Conservation (phyloP, 2,113 vertebrate species). For the Pachypanchax playfairii region DNA sequence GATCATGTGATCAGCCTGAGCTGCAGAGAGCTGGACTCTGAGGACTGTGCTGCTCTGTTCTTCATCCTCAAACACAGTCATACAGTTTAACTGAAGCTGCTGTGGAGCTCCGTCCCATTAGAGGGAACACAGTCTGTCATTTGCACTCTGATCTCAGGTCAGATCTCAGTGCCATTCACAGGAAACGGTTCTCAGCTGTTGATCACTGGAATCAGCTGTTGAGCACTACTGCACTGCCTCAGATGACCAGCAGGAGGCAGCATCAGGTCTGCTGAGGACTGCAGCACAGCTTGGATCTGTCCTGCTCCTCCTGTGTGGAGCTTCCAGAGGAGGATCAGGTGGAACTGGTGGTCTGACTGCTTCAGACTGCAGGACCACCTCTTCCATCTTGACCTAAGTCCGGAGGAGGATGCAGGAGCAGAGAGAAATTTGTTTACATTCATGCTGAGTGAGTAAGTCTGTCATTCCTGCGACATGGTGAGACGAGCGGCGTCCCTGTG, state of each 20-base stretch:
- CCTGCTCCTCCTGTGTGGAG: slow-evolving; percentile 19
- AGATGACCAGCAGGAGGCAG: slow-evolving; percentile 16
- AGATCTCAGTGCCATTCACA: too few relatives aligned
- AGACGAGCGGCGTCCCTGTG: slow-evolving; percentile 26
- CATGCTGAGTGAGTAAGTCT: slow-evolving; percentile 25
- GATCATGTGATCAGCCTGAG: slow-evolving; percentile 31
- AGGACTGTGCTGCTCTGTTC: slow-evolving; percentile 12
- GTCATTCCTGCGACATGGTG: slow-evolving; percentile 28
- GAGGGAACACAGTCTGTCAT: neutral
- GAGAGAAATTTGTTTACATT: neutral
- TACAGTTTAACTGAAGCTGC: slow-evolving; percentile 19
- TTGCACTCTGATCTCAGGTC: slow-evolving; percentile 39
- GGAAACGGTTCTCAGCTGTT: too few relatives aligned
- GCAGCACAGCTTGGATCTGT: slow-evolving; percentile 42
- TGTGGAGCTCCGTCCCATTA: slow-evolving; percentile 23
- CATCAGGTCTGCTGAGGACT: slow-evolving; percentile 21
- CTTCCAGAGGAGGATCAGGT: neutral
- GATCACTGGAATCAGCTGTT: slow-evolving; percentile 39
- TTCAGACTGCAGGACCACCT: slow-evolving; percentile 25
- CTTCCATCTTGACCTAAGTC: slow-evolving; percentile 18
- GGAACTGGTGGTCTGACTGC: slow-evolving; percentile 17
- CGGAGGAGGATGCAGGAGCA: neutral
- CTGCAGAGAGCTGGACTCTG: slow-evolving; percentile 29
- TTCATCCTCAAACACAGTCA: slow-evolving; percentile 28
- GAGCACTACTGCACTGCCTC: slow-evolving; percentile 37